Base-by-base conservation (phyloP, 2,113 vertebrate species). In the Fregetta grallaria region DNA sequence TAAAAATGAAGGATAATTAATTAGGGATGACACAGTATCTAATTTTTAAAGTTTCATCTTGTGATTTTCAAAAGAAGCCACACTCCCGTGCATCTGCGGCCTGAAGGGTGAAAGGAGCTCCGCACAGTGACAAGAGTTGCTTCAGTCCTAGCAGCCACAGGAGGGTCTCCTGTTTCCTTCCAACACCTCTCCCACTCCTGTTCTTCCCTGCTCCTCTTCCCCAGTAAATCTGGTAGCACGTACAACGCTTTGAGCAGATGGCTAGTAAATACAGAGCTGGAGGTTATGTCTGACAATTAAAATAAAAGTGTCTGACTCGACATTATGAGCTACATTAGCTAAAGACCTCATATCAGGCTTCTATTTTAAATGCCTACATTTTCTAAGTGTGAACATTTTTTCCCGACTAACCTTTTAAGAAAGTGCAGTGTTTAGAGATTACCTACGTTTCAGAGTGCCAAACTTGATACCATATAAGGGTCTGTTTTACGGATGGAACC, bases 191-290 rank as follows among this genome's bases (percentile, higher is more conserved):
- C 92, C 94, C 92, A 90, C 94, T 97, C 70, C 83, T 90, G 88
- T 92, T 95, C 95, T 93, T 96, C 85, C 77, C 45, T 86, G 77
- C 66, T 94, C 7, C 36, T 91, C 92, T 96, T 92, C 90, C 66
- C 81, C 92, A 68, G 85, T 61, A 96, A 95, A 93, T 96, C 93
- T 97, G 96, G 85, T 93, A 87, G 81, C 85, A 96, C 71, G 62
- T 66, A 85, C 77, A 95, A 85, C 34, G 6, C 77, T 82, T 53
- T 83, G 81, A 96, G 87, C 96, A 97, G 84, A 96, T 95, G 94
- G 94, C 49, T 78, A 91, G 92, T 94, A 96, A 96, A 96, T 82
- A 93, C 49, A 78, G 90, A 93, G 71, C 70, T 82, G 58, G 74
- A 92, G 90, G 95, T 86, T 93, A 85, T 90, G 86, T 91, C 92